Evolutionary conservation across 92 coral and sea anemone genomes (phyloP).

Genomic region (Isaurus tuberculatus): DNA sequence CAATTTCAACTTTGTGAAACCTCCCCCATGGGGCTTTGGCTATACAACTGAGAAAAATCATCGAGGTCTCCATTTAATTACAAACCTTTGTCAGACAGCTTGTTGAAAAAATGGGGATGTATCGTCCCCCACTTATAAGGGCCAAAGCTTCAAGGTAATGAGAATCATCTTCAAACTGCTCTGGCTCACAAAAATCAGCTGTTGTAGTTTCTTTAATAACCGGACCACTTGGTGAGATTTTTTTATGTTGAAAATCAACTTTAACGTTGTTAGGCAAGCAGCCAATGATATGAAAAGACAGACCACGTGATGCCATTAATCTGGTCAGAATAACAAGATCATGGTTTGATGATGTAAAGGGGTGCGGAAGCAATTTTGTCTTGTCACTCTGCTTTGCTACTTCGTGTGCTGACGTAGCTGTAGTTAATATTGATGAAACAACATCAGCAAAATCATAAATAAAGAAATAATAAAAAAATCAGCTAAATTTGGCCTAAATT

Average conservation of each 20-base stretch:
- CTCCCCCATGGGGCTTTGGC: no score
- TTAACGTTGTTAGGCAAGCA: constrained; percentile 26
- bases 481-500: no score
- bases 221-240: background rate
- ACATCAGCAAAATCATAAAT: no score
- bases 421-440: background rate
- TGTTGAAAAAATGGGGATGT: constrained; percentile 35
- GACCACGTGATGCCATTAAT: constrained; percentile 38
- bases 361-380: background rate
- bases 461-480: no score
- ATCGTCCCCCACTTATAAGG: constrained; percentile 38
- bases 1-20: no score
- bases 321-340: constrained; percentile 18
- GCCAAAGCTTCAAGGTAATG: constrained; percentile 37
- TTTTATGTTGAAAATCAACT: background rate
- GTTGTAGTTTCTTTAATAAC: background rate
- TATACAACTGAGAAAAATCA: no score
- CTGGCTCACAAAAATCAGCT: background rate
- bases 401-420: constrained; percentile 16
- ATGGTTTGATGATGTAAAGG: background rate
- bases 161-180: constrained; percentile 28
- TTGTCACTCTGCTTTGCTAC: background rate
- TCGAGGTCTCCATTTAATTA: no score
- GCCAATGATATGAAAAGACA: constrained; percentile 32
- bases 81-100: constrained; percentile 32